phyloP scores from a whole-genome alignment of 2,113 vertebrate species.

The Artemisiospiza belli region DNA sequence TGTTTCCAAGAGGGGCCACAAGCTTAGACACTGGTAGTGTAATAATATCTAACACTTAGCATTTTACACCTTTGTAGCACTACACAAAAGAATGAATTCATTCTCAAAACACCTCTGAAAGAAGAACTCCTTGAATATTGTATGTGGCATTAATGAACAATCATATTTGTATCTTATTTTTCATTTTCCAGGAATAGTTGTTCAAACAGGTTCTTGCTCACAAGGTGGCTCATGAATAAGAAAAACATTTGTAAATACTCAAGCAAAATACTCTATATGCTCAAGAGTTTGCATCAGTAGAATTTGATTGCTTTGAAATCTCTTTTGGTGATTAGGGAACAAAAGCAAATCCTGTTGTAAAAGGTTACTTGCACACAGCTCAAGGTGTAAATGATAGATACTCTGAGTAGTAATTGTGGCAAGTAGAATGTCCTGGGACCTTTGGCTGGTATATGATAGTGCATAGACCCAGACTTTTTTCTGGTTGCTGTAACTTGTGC shows the following conservation, averaged over 20 bases:
- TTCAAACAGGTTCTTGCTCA: slow-evolving; percentile 15
- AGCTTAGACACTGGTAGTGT: not conserved
- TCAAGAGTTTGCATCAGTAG: not conserved
- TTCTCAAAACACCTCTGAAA: slow-evolving; percentile 15
- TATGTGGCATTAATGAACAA: slow-evolving; percentile 11
- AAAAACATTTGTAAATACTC: slow-evolving; percentile 32
- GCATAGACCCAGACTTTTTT: not conserved
- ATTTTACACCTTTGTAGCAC: not conserved
- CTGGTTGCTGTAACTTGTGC: not conserved
- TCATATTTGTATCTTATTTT: slow-evolving; percentile 21
- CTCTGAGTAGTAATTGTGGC: not conserved
- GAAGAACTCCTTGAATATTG: not conserved
- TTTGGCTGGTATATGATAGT: not conserved
- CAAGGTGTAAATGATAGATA: not conserved
- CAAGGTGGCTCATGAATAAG: slow-evolving; percentile 8
- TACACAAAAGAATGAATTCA: not conserved
- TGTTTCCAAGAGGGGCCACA: not conserved
- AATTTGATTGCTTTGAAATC: not conserved
- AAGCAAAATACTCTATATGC: not conserved
- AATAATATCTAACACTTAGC: not conserved
- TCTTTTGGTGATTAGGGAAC: not conserved
- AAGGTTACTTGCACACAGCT: not conserved
- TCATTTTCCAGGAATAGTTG: slow-evolving; percentile 5
- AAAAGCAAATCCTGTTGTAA: slow-evolving; percentile 1
- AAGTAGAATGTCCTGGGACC: not conserved